Conservation (phyloP, 2,888 invertebrate genomes). For the Rhaphigaster nebulosa region DNA sequence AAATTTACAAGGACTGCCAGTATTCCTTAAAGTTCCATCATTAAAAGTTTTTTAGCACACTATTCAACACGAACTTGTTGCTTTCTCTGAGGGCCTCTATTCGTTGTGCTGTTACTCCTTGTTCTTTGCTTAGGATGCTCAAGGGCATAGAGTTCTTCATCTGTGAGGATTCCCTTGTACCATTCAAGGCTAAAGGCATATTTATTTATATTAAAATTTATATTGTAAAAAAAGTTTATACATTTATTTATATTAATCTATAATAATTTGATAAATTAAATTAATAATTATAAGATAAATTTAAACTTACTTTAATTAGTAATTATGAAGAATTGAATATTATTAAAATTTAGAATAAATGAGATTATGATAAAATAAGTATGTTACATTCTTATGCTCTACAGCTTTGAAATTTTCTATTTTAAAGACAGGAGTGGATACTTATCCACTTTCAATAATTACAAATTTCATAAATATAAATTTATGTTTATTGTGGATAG, state of each 20-base stretch:
- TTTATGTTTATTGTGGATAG: too few relatives aligned
- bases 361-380: neutral
- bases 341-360: neutral
- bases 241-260: neutral
- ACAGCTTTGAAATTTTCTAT: too few relatives aligned
- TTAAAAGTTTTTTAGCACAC: neutral
- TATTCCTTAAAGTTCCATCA: neutral
- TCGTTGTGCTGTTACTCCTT: conserved; percentile 59
- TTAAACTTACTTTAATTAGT: neutral
- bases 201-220: neutral
- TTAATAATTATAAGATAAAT: too few relatives aligned
- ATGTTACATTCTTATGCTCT: neutral
- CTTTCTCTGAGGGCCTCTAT: conserved; percentile 68
- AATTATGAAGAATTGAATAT: neutral
- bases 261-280: neutral
- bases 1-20: conserved; percentile 56
- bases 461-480: too few relatives aligned
- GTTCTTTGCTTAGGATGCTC: conserved; percentile 79
- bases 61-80: conserved; percentile 53
- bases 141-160: conserved; percentile 82
- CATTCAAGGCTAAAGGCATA: conserved; percentile 81
- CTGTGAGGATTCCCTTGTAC: conserved; percentile 89
- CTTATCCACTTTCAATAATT: too few relatives aligned
- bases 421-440: too few relatives aligned
- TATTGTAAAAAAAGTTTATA: neutral